Evolutionary conservation across 2,113 vertebrate species (phyloP), one percentile per base, ranked within the genome.

Genomic region (Lamprotornis superbus): DNA sequence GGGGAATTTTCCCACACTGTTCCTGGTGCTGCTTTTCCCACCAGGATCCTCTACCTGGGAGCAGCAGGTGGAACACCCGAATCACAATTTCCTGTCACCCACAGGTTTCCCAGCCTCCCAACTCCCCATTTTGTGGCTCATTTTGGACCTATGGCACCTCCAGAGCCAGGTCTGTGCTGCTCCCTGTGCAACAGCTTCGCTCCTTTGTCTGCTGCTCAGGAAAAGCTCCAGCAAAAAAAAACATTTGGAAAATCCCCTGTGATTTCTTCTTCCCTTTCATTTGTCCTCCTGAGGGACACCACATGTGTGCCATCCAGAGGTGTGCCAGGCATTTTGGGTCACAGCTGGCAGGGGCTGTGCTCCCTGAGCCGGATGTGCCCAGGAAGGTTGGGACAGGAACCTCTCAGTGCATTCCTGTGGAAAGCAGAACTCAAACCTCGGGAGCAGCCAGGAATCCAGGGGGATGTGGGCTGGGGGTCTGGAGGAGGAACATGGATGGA

Each of bases 271-370:
- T 37, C 71, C 31, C 33, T 67, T 50, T 18, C 1, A 0, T 52
- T 28, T n/a, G 39, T 11, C 42, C 81, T 85, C 64, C 83, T 27
- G 5, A 69, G 30, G 44, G 19, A 40, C 73, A 35, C 4, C 4
- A 18, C 0, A 0, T 10, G 12, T 5, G 11, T 15, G 19, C 33
- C 28, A 0, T 5, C 11, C 69, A 28, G 47, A 40, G 49, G 7
- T 10, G 39, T 74, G 59, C 22, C 53, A 15, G 42, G 87, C 13
- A 10, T 44, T 70, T 18, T 22, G 71, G 71, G 55, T 27, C 50
- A 28, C 40, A 31, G 63, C 55, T 70, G 40, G 40, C 69, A 75
- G 31, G 39, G 68, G 21, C 37, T 40, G 42, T 21, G 27, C 18
- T n/a, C 37, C 12, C 33, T 40, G n/a, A 25, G 11, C 56, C 59